Conservation (phyloP, 2,888 invertebrate species). For the Crocallis elinguaria region DNA sequence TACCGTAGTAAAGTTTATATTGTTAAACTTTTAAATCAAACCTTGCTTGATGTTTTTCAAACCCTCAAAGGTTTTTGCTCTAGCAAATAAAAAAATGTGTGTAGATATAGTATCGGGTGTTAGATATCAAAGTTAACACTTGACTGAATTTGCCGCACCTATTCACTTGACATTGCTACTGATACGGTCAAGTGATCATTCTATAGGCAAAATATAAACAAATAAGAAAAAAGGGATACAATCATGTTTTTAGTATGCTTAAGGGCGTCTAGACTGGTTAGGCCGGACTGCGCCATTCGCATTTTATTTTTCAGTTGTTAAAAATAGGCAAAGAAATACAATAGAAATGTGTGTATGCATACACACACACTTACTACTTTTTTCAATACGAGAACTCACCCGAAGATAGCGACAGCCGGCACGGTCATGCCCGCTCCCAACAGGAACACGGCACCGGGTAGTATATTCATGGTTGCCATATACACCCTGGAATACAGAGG, state of each 20-base stretch:
- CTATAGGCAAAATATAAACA: neutral
- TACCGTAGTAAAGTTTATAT: no score
- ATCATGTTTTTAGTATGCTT: no score
- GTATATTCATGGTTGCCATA: slow-evolving; percentile 86
- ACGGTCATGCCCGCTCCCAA: slow-evolving; percentile 88
- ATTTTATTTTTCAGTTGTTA: no score
- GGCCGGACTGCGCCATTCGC: no score
- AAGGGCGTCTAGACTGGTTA: no score
- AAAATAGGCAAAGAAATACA: no score
- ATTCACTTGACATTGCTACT: slow-evolving; percentile 2
- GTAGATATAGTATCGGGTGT: neutral
- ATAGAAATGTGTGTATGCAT: no score
- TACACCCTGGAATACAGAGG: slow-evolving; percentile 90
- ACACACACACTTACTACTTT: neutral
- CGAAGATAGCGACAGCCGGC: slow-evolving; percentile 88
- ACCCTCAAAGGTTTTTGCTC: neutral
- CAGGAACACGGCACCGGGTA: slow-evolving; percentile 89
- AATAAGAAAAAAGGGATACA: no score
- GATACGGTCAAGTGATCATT: neutral
- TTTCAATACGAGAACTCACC: slow-evolving; percentile 62
- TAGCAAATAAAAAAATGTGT: neutral
- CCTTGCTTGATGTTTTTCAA: no score
- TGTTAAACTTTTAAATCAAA: no score
- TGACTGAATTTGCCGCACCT: slow-evolving; percentile 10
- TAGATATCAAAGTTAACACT: slow-evolving; percentile 15